Evolutionary conservation across 2,888 invertebrate genomes (phyloP), one percentile per base, ranked within the genome.

Genomic region (Pegoplata infirma): DNA sequence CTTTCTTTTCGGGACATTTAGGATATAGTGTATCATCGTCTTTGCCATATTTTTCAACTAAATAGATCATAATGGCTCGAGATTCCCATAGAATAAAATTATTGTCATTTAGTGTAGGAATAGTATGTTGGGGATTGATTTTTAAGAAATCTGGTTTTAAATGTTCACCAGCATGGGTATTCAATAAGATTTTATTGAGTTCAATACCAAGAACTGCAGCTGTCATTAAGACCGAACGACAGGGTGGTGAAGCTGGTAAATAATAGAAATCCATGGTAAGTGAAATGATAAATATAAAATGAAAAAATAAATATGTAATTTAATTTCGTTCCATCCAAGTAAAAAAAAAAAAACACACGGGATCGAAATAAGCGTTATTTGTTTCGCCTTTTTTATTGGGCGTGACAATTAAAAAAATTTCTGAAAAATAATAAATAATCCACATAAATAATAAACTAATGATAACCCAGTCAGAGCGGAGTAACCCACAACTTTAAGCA

Each of bases 81-180:
- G 96, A 96, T 90, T 97, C 97, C 92, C 94, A 95, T 73, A 97
- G 88, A 5, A 92, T 89, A 85, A 96, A 94, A 0, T 95, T 96
- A 84, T 95, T 93, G 89, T 97, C 97, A 79, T 94, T 93, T 66
- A 97, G 88, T 0, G 96, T 95, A 5, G 97, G 97, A 73, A 97
- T 92, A 46, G 93, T 93, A 88, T 96, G 96, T 89, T 96, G 95
- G 0, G 96, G 95, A 88, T 95, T 96, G 49, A 96, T 89, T 91
- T 94, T 93, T 51, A 94, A 0, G 84, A 91, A 95, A 84, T 94
- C 94, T 0, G 94, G 94, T 67, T 91, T 93, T 76, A 93, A 83
- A 28, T 94, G 93, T 83, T 94, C 94, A 1, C 92, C 92, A 46
- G 89, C 90, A 90, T 91, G 90, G 53, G 94, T 86, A 85, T 94